Evolutionary conservation across 1,140 invertebrate genomes (phyloP), one percentile per base, ranked within the genome.

Genomic region (Trachelipus rathkii): DNA sequence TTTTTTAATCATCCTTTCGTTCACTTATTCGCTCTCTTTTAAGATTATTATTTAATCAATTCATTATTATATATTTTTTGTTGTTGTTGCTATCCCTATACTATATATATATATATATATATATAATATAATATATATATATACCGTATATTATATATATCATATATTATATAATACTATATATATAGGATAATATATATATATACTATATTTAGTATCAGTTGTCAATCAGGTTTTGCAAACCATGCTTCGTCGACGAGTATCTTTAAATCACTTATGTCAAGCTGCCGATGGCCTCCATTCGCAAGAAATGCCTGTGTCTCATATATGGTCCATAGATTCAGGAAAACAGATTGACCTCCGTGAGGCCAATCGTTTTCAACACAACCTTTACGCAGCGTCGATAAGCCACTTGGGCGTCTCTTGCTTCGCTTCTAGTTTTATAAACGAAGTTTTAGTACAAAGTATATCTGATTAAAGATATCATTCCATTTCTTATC

Each of bases 191-290:
- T 60, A 60, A 60, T 60, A 60, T 60, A 60, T 60, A 60, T 60
- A 60, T 60, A 60, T 15, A 60, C 46, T 60, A 60, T 60, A 15
- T 60, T 3, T 60, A 13, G 1, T 60, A 15, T 8, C 50, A 60
- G 50, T 60, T 60, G 50, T 60, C 50, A 19, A n/a, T n/a, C 8
- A 60, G 50, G 50, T 60, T 60, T 60, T 60, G 2, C 2, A 60
- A 19, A 60, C n/a, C n/a, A 60, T 88, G 66, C 82, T 90, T 44
- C 82, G 87, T 6, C 84, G 89, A 44, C 88, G 89, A 83, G 89
- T 88, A 13, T 89, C 88, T 5, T 82, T 90, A 7, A 89, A 89
- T 80, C 89, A 90, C 82, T 82, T 90, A 81, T 87, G 88, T 45
- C 88, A 89, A 82, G 88, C 89, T 45, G 87, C 88, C 88, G 21